Base-by-base conservation (phyloP, 1,140 invertebrate species). In the Camponotus pennsylvanicus region DNA sequence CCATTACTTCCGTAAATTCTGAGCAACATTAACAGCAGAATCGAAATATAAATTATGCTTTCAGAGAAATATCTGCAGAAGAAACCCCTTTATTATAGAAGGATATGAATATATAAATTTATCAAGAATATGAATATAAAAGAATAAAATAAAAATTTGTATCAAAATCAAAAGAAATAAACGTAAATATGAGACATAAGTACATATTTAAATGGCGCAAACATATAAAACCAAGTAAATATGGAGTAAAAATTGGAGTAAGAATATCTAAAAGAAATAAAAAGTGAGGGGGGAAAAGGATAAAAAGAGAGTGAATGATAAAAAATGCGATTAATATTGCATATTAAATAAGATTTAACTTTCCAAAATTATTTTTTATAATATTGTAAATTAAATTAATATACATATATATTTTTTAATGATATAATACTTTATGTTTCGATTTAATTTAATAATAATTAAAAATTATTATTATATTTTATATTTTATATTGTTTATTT, bases 1-100 rank as follows among this genome's bases (percentile, higher is more conserved):
- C 75, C 34, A 21, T 63, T 84, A 21, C 59, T 63, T 76, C 11
- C 34, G 34, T 84, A 67, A 79, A 66, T 79, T 52, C 4, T 49
- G 42, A 66, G 42, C n/a, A 49, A 66, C 42, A 37, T 79, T 42
- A 52, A 40, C 61, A 18, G 42, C 59, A 63, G 21, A 52, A 52
- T 45, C 9, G 57, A 63, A 67, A 79, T 79, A 79, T n/a, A n/a
- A 52, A 78, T 32, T 13, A 37, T 27, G 32, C 45, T 79, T 52
- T 40, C n/a, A 5, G 7, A 67, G 42, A 21, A 37, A 79, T n/a
- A 32, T 21, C 2, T 11, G 34, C 73, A 45, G 5, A 2, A 45
- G 27, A 21, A 45, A 21, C 6, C 9, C 34, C 5, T 27, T 27
- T 27, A 27, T 27, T 0, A 27, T 27, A 27, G 0, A 27, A 27